Evolutionary conservation across 2,113 vertebrate species (phyloP).

Genomic region (Neomonachus schauinslandi): DNA sequence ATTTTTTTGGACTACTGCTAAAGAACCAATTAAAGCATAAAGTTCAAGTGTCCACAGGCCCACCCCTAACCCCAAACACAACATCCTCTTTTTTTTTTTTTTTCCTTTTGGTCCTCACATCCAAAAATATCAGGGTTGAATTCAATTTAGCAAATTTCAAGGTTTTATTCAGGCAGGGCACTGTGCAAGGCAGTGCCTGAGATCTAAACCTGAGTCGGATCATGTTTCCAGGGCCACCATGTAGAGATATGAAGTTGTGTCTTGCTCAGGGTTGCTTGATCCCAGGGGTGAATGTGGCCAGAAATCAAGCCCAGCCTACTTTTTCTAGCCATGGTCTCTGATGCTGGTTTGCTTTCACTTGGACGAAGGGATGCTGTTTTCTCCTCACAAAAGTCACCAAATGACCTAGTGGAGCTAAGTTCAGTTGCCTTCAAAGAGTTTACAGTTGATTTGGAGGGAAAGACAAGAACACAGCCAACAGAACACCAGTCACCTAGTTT

Average conservation of each 20-base stretch:
- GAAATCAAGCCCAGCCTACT: not conserved
- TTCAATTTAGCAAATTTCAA: not conserved
- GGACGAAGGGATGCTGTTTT: not conserved
- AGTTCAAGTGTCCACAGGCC: not conserved
- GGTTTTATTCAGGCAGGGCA: not conserved
- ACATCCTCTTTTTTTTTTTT: not conserved
- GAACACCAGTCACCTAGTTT: not conserved
- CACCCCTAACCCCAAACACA: not conserved
- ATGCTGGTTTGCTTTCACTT: not conserved
- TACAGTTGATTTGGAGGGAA: not conserved
- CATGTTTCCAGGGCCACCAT: not conserved
- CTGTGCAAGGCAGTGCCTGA: not conserved
- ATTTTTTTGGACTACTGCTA: not conserved
- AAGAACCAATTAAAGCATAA: not conserved
- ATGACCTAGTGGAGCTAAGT: not conserved
- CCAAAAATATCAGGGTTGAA: not conserved
- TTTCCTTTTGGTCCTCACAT: not conserved
- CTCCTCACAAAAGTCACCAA: not conserved
- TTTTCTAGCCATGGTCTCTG: not conserved
- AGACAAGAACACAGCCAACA: not conserved
- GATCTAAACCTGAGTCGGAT: accelerated
- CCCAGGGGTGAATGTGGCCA: not conserved
- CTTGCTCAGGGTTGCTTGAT: not conserved
- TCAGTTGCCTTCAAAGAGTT: not conserved
- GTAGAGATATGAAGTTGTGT: not conserved